Base-by-base conservation (phyloP, 2,797 vertebrate species). In the Sphaeramia orbicularis region DNA sequence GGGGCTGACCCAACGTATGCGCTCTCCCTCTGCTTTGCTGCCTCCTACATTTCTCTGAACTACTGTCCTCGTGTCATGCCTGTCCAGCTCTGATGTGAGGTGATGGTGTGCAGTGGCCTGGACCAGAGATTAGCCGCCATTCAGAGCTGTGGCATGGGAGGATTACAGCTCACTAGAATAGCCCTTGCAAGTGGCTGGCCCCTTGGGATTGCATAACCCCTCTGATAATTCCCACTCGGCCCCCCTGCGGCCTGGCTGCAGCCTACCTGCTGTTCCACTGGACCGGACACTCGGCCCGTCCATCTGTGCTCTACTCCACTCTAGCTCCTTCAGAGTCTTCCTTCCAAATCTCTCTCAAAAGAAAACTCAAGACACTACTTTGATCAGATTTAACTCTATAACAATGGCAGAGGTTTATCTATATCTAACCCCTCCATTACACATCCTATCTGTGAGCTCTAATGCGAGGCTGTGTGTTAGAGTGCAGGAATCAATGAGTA, bases 41-140 rank as follows among this genome's bases (percentile, higher is more conserved):
- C 57, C 54, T 45, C 49, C 32, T 57, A 35, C 51, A 64, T 69
- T 67, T 74, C 41, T 71, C 57, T 72, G 67, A 30, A 53, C 54
- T 2, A 64, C 64, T 68, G 66, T 80, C 62, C 59, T 63, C 60
- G 54, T 49, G 40, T 89, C 63, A 71, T 63, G 65, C 61, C 62
- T 78, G 81, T 82, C 64, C 60, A 27, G 74, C 73, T 77, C 81
- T 84, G 81, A 89, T 89, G 77, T 55, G 82, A 84, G 76, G 71
- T 80, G 87, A 89, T 86, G 83, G 82, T 76, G 68, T 59, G 84
- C 85, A 83, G 78, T 71, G 79, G 81, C 53, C 71, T 65, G 64
- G 80, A 82, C 81, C 81, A 67, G 74, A 92, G 88, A 89, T 93
- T 92, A 92, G 83, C 52, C 7, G 66, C 83, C 86, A 82, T 87